phyloP scores from a whole-genome alignment of 2,888 invertebrate genomes.

The Cheilosia urbana region DNA sequence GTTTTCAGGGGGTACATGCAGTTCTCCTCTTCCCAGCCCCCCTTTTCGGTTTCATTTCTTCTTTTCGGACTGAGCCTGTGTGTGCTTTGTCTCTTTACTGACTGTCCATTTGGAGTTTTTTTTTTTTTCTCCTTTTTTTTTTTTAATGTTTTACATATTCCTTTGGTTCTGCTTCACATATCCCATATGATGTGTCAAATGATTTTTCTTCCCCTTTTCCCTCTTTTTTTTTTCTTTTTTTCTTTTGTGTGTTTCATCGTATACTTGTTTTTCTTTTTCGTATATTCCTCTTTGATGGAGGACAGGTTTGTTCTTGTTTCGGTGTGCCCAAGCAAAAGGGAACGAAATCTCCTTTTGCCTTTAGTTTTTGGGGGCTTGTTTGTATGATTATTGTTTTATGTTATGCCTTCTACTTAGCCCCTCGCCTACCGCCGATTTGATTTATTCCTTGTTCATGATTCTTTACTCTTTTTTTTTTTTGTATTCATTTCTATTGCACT shows the following conservation, averaged over 20 bases:
- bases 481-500: slow-evolving; percentile 64
- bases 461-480: slow-evolving; percentile 21
- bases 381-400: slow-evolving; percentile 45
- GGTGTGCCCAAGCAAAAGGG: slow-evolving; percentile 17
- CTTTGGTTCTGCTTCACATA: slow-evolving; percentile 73
- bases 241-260: slow-evolving; percentile 42
- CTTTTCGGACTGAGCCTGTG: slow-evolving; percentile 29
- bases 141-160: slow-evolving; percentile 63
- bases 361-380: slow-evolving; percentile 69
- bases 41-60: slow-evolving; percentile 41
- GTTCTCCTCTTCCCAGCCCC: slow-evolving; percentile 45
- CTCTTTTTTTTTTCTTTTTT: slow-evolving; percentile 49
- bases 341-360: slow-evolving; percentile 58
- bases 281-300: slow-evolving; percentile 62
- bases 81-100: slow-evolving; percentile 59
- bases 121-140: slow-evolving; percentile 27
- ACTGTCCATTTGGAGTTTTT: slow-evolving; percentile 51
- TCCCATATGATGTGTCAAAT: slow-evolving; percentile 74
- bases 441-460: slow-evolving; percentile 68
- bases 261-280: slow-evolving; percentile 43
- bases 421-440: slow-evolving; percentile 42
- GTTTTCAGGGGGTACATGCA: slow-evolving; percentile 57
- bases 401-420: slow-evolving; percentile 13
- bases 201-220: slow-evolving; percentile 61
- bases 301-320: slow-evolving; percentile 74